Base-by-base conservation (phyloP, 2,113 vertebrate genomes). In the Entelurus aequoreus region DNA sequence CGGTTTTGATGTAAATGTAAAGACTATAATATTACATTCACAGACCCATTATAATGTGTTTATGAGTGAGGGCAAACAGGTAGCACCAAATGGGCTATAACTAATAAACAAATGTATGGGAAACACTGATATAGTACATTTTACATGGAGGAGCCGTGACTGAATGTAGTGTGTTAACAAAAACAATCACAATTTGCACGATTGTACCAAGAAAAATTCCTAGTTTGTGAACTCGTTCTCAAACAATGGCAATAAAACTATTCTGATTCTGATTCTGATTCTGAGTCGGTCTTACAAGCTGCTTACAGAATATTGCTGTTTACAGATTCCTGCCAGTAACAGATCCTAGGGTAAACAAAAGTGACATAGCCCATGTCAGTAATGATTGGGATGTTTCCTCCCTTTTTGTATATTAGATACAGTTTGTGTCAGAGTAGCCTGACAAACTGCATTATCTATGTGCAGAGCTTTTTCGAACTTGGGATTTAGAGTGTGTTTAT, bases 231-330 rank as follows among this genome's bases (percentile, higher is more conserved):
- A 28, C 28, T 2, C 2, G 2, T 28, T 28, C 28, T 28, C 88
- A 94, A 14, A 97, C 95, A 28, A 28, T 28, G 28, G 28, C 28
- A 28, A 28, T 28, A 28, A 3, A 28, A 28, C 28, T 1, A 28
- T 28, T 28, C 28, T 28, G 2, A 28, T 28, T 28, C 28, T 28
- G 28, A 28, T 28, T 28, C 28, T 28, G 2, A 46, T 4, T 12
- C 42, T 46, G 10, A 46, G 12, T 11, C 10, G 42, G 42, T 9
- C 8, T 42, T 46, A 36, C 4, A 56, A 40, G 37, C 15, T 56
- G 54, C 54, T 56, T n/a, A 5, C 4, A 3, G 38, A 10, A 56
- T 54, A 6, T 14, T 15, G 37, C 36, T 56, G 54, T 56, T 56
- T 40, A 15, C 54, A 56, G 1, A 40, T 56, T 40, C 54, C 54